Evolutionary conservation across 2,888 invertebrate genomes (phyloP).

Genomic region (Coecobrya sp.): DNA sequence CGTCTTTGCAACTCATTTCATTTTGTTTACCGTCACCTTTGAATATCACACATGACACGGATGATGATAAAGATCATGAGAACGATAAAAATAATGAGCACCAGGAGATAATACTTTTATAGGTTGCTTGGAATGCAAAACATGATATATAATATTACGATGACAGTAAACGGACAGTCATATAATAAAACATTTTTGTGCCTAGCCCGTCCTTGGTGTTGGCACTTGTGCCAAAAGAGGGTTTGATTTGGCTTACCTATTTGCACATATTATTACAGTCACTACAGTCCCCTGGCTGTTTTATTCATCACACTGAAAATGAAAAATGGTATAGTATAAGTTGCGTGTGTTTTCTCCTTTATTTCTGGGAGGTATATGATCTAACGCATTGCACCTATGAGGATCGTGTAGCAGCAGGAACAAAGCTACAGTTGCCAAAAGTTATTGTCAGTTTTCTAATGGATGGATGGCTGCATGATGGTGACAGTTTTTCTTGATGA

Average conservation of each 20-base stretch:
- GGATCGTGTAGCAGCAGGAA: too few relatives aligned
- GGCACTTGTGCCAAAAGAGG: conserved; percentile 59
- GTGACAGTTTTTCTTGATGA: not conserved
- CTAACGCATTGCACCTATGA: not conserved
- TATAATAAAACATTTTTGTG: conserved; percentile 25
- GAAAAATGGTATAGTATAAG: not conserved
- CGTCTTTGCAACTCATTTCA: conserved; percentile 6
- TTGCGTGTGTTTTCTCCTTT: not conserved
- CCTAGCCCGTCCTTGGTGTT: conserved; percentile 52
- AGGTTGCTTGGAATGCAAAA: not conserved
- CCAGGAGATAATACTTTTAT: conserved; percentile 19
- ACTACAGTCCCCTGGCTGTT: not conserved
- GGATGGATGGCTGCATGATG: not conserved
- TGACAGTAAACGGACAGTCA: not conserved
- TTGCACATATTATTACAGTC: not conserved
- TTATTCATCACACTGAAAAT: conserved; percentile 13
- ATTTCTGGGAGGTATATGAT: not conserved
- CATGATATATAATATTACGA: not conserved
- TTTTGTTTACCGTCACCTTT: not conserved
- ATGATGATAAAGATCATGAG: conserved; percentile 21
- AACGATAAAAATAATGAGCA: conserved; percentile 40
- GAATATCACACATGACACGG: conserved; percentile 3
- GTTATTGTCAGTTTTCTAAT: conserved; percentile 14
- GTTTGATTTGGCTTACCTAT: not conserved
- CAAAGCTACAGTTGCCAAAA: conserved; percentile 3